A percentile compares a stretch with the other conserved stretches of the same genome.
Evolutionary conservation across 1,140 invertebrate genomes (phyloP).

Genomic region (Tyrophagus putrescentiae): DNA sequence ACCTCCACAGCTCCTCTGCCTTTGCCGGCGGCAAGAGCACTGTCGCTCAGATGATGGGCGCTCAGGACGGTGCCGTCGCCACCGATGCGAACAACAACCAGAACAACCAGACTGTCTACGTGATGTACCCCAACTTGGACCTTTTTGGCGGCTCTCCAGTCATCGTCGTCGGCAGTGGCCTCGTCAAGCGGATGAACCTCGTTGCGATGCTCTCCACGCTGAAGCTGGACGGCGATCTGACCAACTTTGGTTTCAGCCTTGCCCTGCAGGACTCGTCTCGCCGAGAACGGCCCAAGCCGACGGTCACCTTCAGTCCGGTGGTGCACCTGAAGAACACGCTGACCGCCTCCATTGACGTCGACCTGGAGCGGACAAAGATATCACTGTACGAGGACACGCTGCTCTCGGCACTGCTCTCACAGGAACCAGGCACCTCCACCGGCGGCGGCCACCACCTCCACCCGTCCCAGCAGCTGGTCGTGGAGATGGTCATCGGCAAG

Average conservation of each 20-base stretch:
- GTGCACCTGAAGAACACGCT: background rate
- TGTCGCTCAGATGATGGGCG: too few relatives aligned
- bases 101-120: background rate
- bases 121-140: background rate
- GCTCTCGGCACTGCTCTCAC: background rate
- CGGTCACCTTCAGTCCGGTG: conserved; percentile 30
- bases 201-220: conserved; percentile 79
- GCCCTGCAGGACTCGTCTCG: conserved; percentile 57
- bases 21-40: too few relatives aligned
- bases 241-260: conserved; percentile 53
- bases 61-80: background rate
- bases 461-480: conserved; percentile 77
- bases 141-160: conserved; percentile 39
- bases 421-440: conserved; percentile 33
- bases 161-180: conserved; percentile 70
- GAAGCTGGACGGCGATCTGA: conserved; percentile 76
- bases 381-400: conserved; percentile 67
- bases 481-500: conserved; percentile 77
- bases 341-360: background rate
- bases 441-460: too few relatives aligned
- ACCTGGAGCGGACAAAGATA: conserved; percentile 65
- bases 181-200: conserved; percentile 69
- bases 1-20: background rate
- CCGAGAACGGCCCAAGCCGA: conserved; percentile 36
- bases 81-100: background rate